These are phyloP conservation scores for Phylloscopus trochilus DNA, from an alignment of 2,113 vertebrate genomes.

Conservation along the genomic window DNA sequence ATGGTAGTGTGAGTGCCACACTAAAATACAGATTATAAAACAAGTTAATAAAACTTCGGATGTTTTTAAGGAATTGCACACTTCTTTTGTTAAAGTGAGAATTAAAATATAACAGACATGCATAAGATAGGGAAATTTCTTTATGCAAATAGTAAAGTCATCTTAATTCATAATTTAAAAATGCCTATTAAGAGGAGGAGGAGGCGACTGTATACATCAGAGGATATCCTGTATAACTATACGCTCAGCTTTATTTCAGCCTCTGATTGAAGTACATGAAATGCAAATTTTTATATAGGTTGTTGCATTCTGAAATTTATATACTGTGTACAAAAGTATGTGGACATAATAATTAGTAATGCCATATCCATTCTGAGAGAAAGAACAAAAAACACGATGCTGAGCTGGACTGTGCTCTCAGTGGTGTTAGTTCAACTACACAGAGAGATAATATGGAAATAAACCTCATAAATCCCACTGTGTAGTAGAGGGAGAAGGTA, in stretches of 20 bases:
- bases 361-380: neutral
- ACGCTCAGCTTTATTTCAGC: neutral
- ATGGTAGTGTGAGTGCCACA: neutral
- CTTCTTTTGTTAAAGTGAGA: neutral
- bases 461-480: slow-evolving; percentile 16
- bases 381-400: neutral
- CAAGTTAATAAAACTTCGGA: neutral
- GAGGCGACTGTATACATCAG: neutral
- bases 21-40: neutral
- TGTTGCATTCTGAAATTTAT: neutral
- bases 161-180: slow-evolving; percentile 43
- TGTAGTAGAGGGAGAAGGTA: neutral
- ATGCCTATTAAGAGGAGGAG: neutral
- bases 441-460: neutral
- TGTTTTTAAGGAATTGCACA: neutral
- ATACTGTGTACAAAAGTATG: neutral
- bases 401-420: neutral
- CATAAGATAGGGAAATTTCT: neutral
- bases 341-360: neutral
- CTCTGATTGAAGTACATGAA: neutral
- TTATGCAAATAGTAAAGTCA: neutral
- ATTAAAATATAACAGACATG: neutral
- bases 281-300: neutral
- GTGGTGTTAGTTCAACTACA: neutral
- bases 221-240: neutral